Percentiles rank a stretch among this genome's conserved stretches.
phyloP scores from a whole-genome alignment of 2,888 invertebrate genomes.

The Ophion costatus region DNA sequence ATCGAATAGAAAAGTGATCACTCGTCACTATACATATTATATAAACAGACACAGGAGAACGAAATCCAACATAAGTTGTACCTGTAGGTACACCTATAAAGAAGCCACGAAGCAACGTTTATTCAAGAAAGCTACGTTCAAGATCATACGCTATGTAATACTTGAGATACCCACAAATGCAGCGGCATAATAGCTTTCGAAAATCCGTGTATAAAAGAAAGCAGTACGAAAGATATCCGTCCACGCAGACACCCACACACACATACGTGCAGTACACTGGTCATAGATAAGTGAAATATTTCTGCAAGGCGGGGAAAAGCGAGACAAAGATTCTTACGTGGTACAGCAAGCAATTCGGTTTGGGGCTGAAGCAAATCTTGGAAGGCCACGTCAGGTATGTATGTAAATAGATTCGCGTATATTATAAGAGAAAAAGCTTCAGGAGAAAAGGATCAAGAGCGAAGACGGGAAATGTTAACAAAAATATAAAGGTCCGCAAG shows the following conservation, averaged over 20 bases:
- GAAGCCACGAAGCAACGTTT: background rate
- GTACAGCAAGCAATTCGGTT: conserved; percentile 7
- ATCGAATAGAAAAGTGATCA: no score
- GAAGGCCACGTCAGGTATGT: conserved; percentile 19
- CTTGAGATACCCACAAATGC: background rate
- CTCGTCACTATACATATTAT: no score
- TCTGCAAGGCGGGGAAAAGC: conserved; percentile 30
- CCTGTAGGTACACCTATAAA: background rate
- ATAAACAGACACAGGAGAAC: no score
- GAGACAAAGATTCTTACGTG: conserved; percentile 7
- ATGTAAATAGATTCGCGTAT: conserved; percentile 19
- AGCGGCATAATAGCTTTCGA: background rate
- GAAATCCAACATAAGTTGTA: no score
- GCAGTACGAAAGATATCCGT: background rate
- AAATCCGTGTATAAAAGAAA: background rate
- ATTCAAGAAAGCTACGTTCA: conserved; percentile 12
- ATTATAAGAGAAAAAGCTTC: conserved; percentile 15
- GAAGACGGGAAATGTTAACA: conserved; percentile 1
- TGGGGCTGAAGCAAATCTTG: conserved; percentile 24
- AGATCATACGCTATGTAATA: conserved; percentile 20
- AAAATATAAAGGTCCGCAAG: conserved; percentile 30
- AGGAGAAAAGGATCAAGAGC: conserved; percentile 13
- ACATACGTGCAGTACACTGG: no score
- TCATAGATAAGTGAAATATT: conserved; percentile 11
- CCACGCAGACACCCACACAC: background rate